These are phyloP conservation scores for Sapayoa aenigma DNA, from an alignment of 2,113 vertebrate genomes.

Conservation along the genomic window DNA sequence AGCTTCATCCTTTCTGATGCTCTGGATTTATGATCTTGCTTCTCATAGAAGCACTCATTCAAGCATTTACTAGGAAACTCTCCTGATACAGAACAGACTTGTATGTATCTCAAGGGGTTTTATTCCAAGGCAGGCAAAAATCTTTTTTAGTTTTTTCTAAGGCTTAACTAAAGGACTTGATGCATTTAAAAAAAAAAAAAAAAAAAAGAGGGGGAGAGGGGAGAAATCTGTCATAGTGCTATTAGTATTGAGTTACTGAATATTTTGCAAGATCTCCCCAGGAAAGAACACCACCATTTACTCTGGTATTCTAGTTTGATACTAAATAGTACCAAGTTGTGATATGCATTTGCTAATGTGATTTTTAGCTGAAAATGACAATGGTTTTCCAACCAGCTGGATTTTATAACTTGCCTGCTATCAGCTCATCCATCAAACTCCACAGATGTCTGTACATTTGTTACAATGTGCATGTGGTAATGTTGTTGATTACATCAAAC, in stretches of 20 bases:
- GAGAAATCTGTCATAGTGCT: background rate
- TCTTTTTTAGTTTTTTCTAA: background rate
- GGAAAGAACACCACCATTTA: background rate
- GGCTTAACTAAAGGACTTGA: background rate
- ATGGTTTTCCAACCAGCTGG: conserved; percentile 43
- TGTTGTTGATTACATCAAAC: background rate
- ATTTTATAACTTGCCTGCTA: conserved; percentile 14
- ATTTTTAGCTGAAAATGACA: conserved; percentile 50
- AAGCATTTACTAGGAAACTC: background rate
- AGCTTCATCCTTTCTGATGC: background rate
- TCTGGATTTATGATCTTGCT: background rate
- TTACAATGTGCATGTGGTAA: background rate
- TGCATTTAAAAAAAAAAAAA: background rate
- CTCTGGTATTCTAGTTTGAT: background rate
- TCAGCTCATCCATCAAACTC: conserved; percentile 48
- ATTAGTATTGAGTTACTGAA: background rate
- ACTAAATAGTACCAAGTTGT: background rate
- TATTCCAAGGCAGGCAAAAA: background rate
- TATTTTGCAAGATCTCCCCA: background rate
- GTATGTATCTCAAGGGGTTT: background rate
- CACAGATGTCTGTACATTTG: background rate
- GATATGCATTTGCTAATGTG: background rate
- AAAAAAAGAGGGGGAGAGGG: background rate
- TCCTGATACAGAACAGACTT: background rate
- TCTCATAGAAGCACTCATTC: background rate